Percentiles rank a stretch among this genome's conserved stretches.
These are phyloP conservation scores for Zootermopsis nevadensis DNA, from an alignment of 2,888 invertebrate species.

Conservation along the genomic window DNA sequence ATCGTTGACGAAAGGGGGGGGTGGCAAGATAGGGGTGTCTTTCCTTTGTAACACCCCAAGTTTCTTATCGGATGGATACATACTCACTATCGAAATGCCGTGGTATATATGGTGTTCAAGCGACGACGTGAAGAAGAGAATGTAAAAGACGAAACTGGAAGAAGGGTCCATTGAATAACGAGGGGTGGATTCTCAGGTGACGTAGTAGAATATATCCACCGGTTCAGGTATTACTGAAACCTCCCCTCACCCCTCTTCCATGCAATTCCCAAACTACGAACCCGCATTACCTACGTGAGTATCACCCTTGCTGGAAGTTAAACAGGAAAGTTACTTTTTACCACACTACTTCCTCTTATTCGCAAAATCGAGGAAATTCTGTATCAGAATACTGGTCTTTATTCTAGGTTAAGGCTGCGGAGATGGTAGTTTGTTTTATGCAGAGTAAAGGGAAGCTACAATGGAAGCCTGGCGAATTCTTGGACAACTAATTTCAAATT, in stretches of 20 bases:
- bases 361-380: not conserved
- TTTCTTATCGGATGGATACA: conserved; percentile 5
- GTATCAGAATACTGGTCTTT: not conserved
- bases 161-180: not conserved
- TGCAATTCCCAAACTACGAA: not conserved
- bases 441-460: too few species aligned
- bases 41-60: not conserved
- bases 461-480: too few species aligned
- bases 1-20: conserved; percentile 7
- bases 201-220: not conserved
- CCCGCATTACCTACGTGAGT: not conserved
- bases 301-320: not conserved
- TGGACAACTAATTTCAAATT: too few species aligned
- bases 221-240: conserved; percentile 9
- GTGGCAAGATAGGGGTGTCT: conserved; percentile 10
- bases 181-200: conserved; percentile 23
- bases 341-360: not conserved
- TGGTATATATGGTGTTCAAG: conserved; percentile 1
- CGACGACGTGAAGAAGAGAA: not conserved
- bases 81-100: not conserved
- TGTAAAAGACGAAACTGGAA: not conserved
- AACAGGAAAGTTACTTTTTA: conserved; percentile 16
- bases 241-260: not conserved
- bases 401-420: not conserved
- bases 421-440: not conserved